Evolutionary conservation across 2,113 vertebrate genomes (phyloP), one percentile per base, ranked within the genome.

Genomic region (Ceyx margarethae): DNA sequence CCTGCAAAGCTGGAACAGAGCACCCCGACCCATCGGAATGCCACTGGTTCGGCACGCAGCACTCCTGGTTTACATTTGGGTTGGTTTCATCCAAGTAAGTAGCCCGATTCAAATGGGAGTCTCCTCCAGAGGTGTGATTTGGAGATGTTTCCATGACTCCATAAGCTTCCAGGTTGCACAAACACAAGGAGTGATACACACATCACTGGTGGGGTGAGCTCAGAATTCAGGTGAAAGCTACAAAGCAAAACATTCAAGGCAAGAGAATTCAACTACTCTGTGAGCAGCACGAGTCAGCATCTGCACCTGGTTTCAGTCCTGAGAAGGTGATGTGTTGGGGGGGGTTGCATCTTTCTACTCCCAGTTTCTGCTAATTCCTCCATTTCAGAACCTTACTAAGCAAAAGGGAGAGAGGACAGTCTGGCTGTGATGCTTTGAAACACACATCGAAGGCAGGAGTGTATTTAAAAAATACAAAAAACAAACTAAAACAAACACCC

Each of bases 111-210:
- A 92, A 89, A 84, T 51, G n/a, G 67, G 83, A 94, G 76, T 89
- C 91, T 93, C 93, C 87, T 92, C 76, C 90, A 91, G 78, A 87
- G 86, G 78, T 89, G 89, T 93, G 21, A 91, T 90, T 94, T 94
- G 67, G 92, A 67, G 75, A 60, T 56, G 56, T 92, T 95, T 92
- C 92, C 87, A 95, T 67, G 91, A 89, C 81, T 87, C 85, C 76
- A 64, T 57, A 68, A 33, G 68, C 61, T 83, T 92, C 77, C 56
- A 37, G 42, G 68, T 23, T 82, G 14, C 57, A 87, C 74, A 83
- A 94, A 87, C 51, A 62, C 40, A 91, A 77, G 3, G 18, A 89
- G 69, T 23, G 64, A 85, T 83, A 85, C n/a, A 76, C 73, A 79
- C 62, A 91, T 87, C 81, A 81, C 75, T 77, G 67, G 29, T n/a